phyloP scores from a whole-genome alignment of 2,113 vertebrate genomes.

The Pituophis catenifer region DNA sequence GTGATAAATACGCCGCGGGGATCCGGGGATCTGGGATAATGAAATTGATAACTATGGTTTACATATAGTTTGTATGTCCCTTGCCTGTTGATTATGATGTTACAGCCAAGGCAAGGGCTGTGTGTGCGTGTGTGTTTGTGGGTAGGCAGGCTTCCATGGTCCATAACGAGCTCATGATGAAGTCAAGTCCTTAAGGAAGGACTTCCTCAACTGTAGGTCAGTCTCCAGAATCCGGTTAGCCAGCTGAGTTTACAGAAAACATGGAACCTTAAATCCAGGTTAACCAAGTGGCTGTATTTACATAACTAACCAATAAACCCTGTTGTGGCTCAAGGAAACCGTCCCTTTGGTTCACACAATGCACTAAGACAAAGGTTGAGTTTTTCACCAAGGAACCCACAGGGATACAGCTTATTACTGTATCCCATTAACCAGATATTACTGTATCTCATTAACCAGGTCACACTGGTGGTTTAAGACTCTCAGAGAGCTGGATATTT shows the following conservation, averaged over 20 bases:
- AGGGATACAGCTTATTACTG: not conserved
- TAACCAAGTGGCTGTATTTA: not conserved
- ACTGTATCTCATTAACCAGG: not conserved
- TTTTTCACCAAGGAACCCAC: not conserved
- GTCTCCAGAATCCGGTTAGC: not conserved
- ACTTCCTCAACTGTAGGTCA: not conserved
- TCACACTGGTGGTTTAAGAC: not conserved
- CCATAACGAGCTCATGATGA: not conserved
- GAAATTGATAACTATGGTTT: not conserved
- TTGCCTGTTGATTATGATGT: not conserved
- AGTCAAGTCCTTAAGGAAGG: not conserved
- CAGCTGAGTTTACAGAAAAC: not conserved
- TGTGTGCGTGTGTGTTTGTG: not conserved
- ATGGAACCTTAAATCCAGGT: not conserved
- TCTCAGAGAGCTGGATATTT: not conserved
- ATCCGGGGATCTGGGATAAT: not conserved
- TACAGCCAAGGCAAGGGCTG: not conserved
- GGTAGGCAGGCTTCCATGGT: not conserved
- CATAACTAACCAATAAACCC: not conserved
- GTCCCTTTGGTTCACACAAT: not conserved
- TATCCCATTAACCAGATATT: too few species aligned
- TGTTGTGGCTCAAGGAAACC: not conserved
- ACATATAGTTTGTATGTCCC: not conserved
- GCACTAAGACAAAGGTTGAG: not conserved
- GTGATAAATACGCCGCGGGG: not conserved